Percentiles rank a stretch among this genome's conserved stretches.
Conservation (phyloP, 2,113 vertebrate species). For the Axis porcinus region DNA sequence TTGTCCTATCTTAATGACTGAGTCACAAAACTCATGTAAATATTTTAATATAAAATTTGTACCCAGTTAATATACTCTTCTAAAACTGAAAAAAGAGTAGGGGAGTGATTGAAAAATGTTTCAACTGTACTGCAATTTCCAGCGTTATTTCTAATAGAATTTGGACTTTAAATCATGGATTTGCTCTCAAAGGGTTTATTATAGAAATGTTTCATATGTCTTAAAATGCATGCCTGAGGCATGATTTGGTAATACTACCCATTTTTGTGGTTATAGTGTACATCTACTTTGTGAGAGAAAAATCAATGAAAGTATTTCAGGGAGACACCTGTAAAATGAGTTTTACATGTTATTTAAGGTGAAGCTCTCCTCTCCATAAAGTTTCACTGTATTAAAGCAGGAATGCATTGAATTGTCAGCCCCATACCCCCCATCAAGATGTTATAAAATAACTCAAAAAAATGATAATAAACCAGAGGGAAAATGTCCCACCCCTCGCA, state of each 20-base stretch:
- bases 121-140: not conserved
- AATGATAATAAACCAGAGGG: not conserved
- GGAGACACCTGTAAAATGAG: not conserved
- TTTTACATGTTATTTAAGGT: not conserved
- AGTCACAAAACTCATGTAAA: not conserved
- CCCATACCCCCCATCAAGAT: not conserved
- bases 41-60: not conserved
- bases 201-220: not conserved
- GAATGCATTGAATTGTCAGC: not conserved
- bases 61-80: not conserved
- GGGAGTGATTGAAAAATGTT: not conserved
- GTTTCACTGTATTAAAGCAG: not conserved
- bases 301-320: not conserved
- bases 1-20: not conserved
- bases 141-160: not conserved
- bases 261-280: not conserved
- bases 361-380: not conserved
- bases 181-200: not conserved
- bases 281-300: not conserved
- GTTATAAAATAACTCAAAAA: not conserved
- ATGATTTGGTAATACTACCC: not conserved
- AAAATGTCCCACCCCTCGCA: rapidly evolving
- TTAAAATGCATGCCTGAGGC: not conserved
- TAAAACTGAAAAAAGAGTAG: not conserved
- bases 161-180: not conserved